These are phyloP conservation scores for Gonocerus acuteangulatus DNA, from an alignment of 2,888 invertebrate genomes.

Conservation along the genomic window DNA sequence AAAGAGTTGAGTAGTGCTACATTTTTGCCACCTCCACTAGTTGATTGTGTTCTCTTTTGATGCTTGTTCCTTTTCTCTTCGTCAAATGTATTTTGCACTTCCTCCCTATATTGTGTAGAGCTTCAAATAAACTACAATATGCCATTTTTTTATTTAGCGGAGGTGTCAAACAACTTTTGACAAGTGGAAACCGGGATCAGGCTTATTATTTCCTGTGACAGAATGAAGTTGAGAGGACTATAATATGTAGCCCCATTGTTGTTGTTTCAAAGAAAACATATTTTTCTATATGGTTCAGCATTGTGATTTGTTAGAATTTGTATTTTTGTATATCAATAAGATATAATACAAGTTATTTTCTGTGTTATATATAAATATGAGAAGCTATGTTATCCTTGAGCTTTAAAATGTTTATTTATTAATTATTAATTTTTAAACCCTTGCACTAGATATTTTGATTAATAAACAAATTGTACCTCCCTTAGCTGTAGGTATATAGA, in stretches of 20 bases:
- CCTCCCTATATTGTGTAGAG: neutral
- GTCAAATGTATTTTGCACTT: neutral
- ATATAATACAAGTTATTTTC: conserved; percentile 33
- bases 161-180: conserved; percentile 11
- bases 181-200: neutral
- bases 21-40: conserved; percentile 19
- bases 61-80: conserved; percentile 1
- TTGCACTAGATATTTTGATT: conserved; percentile 11
- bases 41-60: conserved; percentile 2
- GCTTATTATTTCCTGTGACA: too few species aligned
- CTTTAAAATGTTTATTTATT: conserved; percentile 11
- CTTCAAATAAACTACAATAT: neutral
- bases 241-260: conserved; percentile 24
- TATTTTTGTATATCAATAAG: conserved; percentile 34
- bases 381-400: conserved; percentile 21
- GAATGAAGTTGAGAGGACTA: neutral
- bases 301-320: conserved; percentile 36
- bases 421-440: neutral
- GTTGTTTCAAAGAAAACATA: conserved; percentile 33
- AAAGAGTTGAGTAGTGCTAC: neutral
- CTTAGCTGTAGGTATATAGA: neutral
- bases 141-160: conserved; percentile 17
- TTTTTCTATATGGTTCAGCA: conserved; percentile 35
- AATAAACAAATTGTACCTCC: conserved; percentile 4
- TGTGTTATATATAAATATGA: conserved; percentile 9